Base-by-base conservation (phyloP, 2,113 vertebrate genomes). In the Eurypyga helias region DNA sequence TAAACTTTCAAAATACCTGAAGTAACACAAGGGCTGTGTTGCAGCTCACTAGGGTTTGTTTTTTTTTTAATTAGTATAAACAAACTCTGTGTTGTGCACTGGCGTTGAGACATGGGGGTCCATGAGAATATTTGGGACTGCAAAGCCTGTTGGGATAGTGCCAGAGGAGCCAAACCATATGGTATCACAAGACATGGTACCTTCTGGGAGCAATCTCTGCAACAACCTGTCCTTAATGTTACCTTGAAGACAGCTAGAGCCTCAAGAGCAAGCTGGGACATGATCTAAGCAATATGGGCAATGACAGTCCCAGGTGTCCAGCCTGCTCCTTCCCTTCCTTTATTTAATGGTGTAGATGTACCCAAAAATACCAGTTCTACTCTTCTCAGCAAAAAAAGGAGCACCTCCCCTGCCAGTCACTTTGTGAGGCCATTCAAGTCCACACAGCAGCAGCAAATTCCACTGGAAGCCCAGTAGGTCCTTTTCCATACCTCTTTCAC, bases 391-490 rank as follows among this genome's bases (percentile, higher is more conserved):
- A 49, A 58, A 69, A 69, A 12, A 81, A 87, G 64, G 57, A 87
- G 26, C 18, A 34, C 24, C 15, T 54, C 41, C 31, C 19, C 10
- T 71, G 33, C n/a, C 1, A 1, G 13, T 64, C 4, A 1, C 21
- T 36, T 49, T 34, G 12, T 48, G 65, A 61, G 31, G 29, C 29
- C 64, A 25, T 49, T 33, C n/a, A 48, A 60, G 45, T 46, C 48
- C 14, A 41, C n/a, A 3, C 6, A 38, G 48, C 65, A 75, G 57
- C 23, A 66, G 24, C 14, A 60, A 65, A 66, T 55, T 55, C 46
- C 43, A 21, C 48, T 51, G 34, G 33, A 67, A 86, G 48, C 7
- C n/a, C 24, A 17, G 7, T n/a, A 46, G n/a, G 13, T 28, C 15
- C 57, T 54, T 71, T 41, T 61, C 52, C 19, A n/a, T 26, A 24